These are phyloP conservation scores for Ophraella communa DNA, from an alignment of 2,888 invertebrate species.

Conservation along the genomic window DNA sequence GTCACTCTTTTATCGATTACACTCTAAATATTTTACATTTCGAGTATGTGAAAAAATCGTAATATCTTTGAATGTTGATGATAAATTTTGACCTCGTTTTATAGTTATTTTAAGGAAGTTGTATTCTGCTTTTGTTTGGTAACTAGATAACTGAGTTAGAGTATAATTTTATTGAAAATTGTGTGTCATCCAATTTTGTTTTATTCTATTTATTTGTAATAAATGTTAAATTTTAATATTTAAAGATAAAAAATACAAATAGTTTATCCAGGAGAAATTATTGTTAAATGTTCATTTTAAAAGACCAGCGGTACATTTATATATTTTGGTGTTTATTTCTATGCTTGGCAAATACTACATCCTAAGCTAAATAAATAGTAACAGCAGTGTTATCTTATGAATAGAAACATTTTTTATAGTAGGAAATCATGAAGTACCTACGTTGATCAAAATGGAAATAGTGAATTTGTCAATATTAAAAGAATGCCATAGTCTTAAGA, in stretches of 20 bases:
- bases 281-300: too few species aligned
- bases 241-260: background rate
- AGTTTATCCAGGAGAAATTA: too few species aligned
- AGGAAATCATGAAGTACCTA: too few species aligned
- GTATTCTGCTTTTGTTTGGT: background rate
- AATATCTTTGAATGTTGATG: background rate
- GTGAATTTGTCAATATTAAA: too few species aligned
- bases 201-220: background rate
- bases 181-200: background rate
- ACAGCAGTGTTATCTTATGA: too few species aligned
- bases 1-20: background rate
- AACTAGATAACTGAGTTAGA: background rate
- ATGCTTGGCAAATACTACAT: too few species aligned
- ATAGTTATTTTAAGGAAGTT: constrained; percentile 3
- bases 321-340: too few species aligned
- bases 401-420: too few species aligned
- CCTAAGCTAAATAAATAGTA: too few species aligned
- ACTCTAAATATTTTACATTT: background rate
- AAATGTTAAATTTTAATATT: background rate
- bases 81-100: constrained; percentile 1
- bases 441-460: too few species aligned
- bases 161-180: background rate
- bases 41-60: background rate
- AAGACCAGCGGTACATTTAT: too few species aligned
- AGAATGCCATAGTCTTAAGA: too few species aligned